Evolutionary conservation across 2,888 invertebrate species (phyloP), one percentile per base, ranked within the genome.

Genomic region (Pandemis heparana): DNA sequence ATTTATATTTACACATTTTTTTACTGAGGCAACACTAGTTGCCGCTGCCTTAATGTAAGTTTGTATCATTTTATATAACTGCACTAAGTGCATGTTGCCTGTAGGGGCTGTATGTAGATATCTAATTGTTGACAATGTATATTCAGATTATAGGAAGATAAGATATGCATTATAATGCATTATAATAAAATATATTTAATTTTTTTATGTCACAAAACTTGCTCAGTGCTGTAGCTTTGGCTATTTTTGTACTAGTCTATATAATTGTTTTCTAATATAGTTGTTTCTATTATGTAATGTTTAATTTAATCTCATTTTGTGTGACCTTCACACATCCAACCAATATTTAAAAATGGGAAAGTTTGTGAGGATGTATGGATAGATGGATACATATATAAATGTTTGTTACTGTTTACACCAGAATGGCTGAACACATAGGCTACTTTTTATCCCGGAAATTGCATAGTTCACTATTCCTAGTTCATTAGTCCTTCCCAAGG

Each of bases 231-330:
- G 81, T 88, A 91, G 90, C 90, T 88, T 91, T 90, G 89, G 90
- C 91, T 92, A 92, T 91, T 94, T 93, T 93, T 94, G 87, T 92
- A 94, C 94, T 94, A 94, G 94, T 94, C 94, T 94, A 78, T 83
- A 84, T 83, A 82, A 85, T 85, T 86, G 88, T 82, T 88, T 92
- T 91, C 86, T 83, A 90, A 85, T 90, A 89, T 85, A 90, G 83
- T 83, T 90, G 89, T 92, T 90, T 90, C 84, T 84, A 86, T 83
- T 82, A 83, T 59, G 68, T 77, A 43, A 16, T 59, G 32, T 61
- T 53, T 73, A 9, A 69, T 69, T 67, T 46, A 9, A 6, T 46
- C 23, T 0, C 23, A 18, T 53, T 16, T 9, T 16, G 18, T 18
- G 18, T 18, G 18, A 9, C 16, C 5, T 12, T 51, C 0, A 51